Conservation (phyloP, 2,113 vertebrate genomes). For the Xenotilapia flavipinnis region DNA sequence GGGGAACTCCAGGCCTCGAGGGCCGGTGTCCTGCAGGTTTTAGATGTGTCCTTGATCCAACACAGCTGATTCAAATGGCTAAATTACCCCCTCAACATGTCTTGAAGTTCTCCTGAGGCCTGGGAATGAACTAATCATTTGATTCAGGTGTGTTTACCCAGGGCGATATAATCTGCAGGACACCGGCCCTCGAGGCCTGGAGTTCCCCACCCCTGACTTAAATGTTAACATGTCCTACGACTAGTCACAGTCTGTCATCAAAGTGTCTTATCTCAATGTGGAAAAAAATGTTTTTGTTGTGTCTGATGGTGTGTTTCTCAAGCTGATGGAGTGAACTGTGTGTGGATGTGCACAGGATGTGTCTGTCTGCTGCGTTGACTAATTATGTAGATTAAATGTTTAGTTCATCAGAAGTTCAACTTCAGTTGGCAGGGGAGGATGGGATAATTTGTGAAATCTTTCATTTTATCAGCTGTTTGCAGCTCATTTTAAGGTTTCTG, state of each 20-base stretch:
- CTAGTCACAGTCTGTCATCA: not conserved
- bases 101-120: not conserved
- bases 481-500: not conserved
- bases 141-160: not conserved
- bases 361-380: not conserved
- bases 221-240: not conserved
- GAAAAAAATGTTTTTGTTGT: not conserved
- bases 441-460: not conserved
- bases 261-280: not conserved
- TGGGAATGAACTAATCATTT: not conserved
- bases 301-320: not conserved
- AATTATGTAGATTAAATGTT: slow-evolving; percentile 26
- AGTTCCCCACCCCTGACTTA: not conserved
- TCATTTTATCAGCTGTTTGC: slow-evolving; percentile 7
- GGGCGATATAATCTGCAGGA: accelerated
- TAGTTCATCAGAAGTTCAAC: slow-evolving; percentile 3
- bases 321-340: not conserved
- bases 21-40: not conserved
- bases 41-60: not conserved
- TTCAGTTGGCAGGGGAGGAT: not conserved
- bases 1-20: not conserved
- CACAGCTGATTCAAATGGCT: not conserved
- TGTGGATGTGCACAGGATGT: not conserved
- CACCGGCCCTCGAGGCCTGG: not conserved
- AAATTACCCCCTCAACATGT: not conserved